Base-by-base conservation (phyloP, 2,888 invertebrate species). In the Synergus umbraculus region DNA sequence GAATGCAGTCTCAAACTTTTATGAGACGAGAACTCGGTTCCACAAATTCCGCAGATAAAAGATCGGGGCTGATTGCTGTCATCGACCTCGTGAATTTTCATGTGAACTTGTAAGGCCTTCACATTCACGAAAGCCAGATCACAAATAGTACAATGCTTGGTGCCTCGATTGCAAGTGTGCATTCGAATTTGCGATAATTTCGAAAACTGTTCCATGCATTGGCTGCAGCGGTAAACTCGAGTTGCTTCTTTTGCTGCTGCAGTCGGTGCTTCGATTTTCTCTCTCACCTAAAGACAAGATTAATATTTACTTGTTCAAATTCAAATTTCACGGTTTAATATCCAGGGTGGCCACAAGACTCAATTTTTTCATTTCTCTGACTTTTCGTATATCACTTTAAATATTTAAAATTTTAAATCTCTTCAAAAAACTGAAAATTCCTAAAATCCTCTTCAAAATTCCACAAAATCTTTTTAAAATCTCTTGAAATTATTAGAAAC, bases 1-100 rank as follows among this genome's bases (percentile, higher is more conserved):
- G 94, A 94, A 88, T 96, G 96, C 69, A 96, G 92, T 85, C 95
- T 93, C 78, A 95, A 89, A 84, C 93, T 93, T 87, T 96, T 96
- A 84, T 94, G 94, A 0, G 95, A 94, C 0, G 94, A 93, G 87
- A 96, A 96, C 44, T 93, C 92, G 0, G 96, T 96, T 60, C 94
- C 94, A 87, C 96, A 96, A n/a, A 94, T 92, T 9, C 93, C 93
- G 85, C 96, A 96, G 76, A 93, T 90, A 83, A 93, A 94, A 0
- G 93, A 92, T 5, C 92, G 92, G 76, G 86, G 86, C 18, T 82
- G 82, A 65, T 87, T 83, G 13, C 86, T 84, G 46, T 86, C 85
- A 60, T 90, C 87, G 54, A 86, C 83, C 87, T 94, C 94, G 88
- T 95, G 95, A 1, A 93, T 92, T 87, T 94, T 94, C 93, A 94